These are phyloP conservation scores for Rosalia funebris DNA, from an alignment of 2,888 invertebrate species.

Conservation along the genomic window DNA sequence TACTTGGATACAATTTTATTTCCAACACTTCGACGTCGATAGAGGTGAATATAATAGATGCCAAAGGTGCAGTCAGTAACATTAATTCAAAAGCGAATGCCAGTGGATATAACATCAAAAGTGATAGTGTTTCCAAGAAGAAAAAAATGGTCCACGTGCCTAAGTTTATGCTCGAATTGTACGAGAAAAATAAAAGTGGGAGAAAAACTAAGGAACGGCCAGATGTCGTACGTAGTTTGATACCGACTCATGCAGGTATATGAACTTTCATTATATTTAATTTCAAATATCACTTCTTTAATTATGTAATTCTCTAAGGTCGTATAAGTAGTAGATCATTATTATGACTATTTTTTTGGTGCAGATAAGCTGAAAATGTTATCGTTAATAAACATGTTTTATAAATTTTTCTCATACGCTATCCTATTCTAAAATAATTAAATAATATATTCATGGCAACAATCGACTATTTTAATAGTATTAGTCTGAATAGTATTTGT, in stretches of 20 bases:
- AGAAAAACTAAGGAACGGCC: slow-evolving; percentile 45
- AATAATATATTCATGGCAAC: too few relatives aligned
- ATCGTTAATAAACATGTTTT: too few relatives aligned
- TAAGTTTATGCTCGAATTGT: slow-evolving; percentile 62
- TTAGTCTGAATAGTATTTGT: too few relatives aligned
- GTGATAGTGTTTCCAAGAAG: slow-evolving; percentile 19
- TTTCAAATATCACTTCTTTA: too few relatives aligned
- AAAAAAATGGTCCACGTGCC: slow-evolving; percentile 56
- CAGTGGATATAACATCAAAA: slow-evolving; percentile 13
- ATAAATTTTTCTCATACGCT: too few relatives aligned
- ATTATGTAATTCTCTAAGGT: too few relatives aligned
- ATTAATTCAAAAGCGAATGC: slow-evolving; percentile 6
- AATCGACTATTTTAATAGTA: too few relatives aligned
- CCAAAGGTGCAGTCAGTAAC: slow-evolving; percentile 27
- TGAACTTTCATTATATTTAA: slow-evolving; percentile 1
- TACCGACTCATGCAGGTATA: slow-evolving; percentile 60
- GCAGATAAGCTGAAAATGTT: too few relatives aligned
- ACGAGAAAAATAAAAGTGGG: slow-evolving; percentile 56
- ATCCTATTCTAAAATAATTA: too few relatives aligned
- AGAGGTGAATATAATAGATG: slow-evolving; percentile 45
- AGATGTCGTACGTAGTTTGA: slow-evolving; percentile 61
- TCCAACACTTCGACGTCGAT: slow-evolving; percentile 37
- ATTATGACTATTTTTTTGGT: too few relatives aligned
- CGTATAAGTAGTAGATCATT: too few relatives aligned
- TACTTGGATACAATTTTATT: slow-evolving; percentile 40